phyloP scores from a whole-genome alignment of 2,888 invertebrate species.

The Phyto melanocephala region DNA sequence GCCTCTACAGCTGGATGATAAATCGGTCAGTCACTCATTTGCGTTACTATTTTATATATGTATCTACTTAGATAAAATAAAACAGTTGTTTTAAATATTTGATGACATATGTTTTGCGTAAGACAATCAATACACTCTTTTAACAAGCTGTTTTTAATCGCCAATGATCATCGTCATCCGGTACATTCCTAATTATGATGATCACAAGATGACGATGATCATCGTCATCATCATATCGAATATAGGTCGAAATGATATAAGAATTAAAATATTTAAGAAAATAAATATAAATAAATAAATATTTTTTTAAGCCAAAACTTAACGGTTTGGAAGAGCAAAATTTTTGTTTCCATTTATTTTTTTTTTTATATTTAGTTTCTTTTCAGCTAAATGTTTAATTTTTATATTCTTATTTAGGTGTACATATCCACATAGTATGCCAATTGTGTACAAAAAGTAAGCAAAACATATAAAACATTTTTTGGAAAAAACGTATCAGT shows the following conservation, averaged over 20 bases:
- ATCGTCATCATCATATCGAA: slow-evolving; percentile 48
- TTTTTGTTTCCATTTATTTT: slow-evolving; percentile 25
- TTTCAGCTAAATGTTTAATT: slow-evolving; percentile 36
- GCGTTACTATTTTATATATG: no score
- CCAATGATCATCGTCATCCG: slow-evolving; percentile 23
- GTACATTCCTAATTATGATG: slow-evolving; percentile 22
- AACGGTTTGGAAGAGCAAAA: slow-evolving; percentile 59
- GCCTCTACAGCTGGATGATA: no score
- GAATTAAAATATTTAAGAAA: slow-evolving; percentile 60
- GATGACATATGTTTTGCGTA: no score
- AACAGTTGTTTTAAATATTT: no score
- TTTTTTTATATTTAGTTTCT: slow-evolving; percentile 6
- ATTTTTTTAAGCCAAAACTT: slow-evolving; percentile 55
- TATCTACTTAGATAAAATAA: no score
- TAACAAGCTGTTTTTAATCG: background rate
- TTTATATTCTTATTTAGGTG: slow-evolving; percentile 13
- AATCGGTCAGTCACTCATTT: no score
- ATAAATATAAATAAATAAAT: slow-evolving; percentile 41
- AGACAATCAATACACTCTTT: slow-evolving; percentile 7
- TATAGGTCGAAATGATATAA: slow-evolving; percentile 65
- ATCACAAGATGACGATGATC: slow-evolving; percentile 18
- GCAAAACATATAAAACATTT: background rate
- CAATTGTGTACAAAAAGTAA: slow-evolving; percentile 15
- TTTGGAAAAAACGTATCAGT: slow-evolving; percentile 3
- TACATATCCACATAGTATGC: background rate